phyloP scores from a whole-genome alignment of 2,888 invertebrate species.

The Drosophila fungiperda region DNA sequence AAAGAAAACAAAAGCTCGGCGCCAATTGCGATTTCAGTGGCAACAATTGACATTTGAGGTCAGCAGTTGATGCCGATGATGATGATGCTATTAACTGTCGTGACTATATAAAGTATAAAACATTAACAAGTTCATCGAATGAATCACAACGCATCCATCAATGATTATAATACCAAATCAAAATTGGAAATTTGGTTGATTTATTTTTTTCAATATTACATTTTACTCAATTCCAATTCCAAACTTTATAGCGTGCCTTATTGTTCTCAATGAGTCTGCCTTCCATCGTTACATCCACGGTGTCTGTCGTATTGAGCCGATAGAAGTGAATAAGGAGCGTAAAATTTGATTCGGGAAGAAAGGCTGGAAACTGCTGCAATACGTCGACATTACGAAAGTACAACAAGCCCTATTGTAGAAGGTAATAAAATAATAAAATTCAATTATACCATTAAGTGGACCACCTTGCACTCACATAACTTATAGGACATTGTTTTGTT shows the following conservation, averaged over 20 bases:
- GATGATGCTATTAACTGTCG: constrained; percentile 36
- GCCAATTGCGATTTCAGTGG: constrained; percentile 49
- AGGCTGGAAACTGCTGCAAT: constrained; percentile 30
- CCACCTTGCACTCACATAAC: constrained; percentile 8
- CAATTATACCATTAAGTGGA: background rate
- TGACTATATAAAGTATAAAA: constrained; percentile 72
- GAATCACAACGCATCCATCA: constrained; percentile 33
- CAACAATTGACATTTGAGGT: constrained; percentile 77
- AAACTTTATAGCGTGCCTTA: constrained; percentile 12
- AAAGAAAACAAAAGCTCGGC: constrained; percentile 62
- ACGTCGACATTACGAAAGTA: constrained; percentile 28
- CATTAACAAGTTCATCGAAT: constrained; percentile 39
- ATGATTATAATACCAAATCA: constrained; percentile 25
- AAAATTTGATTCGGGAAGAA: constrained; percentile 40
- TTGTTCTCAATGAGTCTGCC: constrained; percentile 17
- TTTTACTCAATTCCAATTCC: constrained; percentile 13
- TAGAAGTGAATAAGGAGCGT: background rate
- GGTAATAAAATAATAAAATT: background rate
- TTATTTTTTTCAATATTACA: background rate
- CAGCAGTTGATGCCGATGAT: constrained; percentile 47
- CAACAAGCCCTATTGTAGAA: constrained; percentile 24
- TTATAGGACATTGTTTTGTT: constrained; percentile 19
- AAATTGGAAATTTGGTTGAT: constrained; percentile 25
- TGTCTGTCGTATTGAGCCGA: background rate
- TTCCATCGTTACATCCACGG: background rate